Percentiles rank a stretch among this genome's conserved stretches.
Evolutionary conservation across 2,888 invertebrate species (phyloP).

Genomic region (Iselma pallidipennis): DNA sequence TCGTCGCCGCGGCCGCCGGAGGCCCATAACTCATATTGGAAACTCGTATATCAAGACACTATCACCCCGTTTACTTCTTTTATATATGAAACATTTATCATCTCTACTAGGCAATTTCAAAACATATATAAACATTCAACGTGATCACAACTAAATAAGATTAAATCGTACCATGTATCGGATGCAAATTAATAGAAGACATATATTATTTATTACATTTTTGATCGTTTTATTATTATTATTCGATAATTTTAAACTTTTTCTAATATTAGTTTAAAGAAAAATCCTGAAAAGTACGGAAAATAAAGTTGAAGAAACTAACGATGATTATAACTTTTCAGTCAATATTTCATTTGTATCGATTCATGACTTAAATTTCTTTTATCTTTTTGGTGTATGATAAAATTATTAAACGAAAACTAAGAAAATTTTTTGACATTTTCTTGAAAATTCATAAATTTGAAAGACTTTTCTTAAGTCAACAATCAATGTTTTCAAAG

Average conservation of each 20-base stretch:
- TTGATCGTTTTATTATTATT: not conserved
- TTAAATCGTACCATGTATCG: not conserved
- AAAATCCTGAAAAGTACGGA: too few species aligned
- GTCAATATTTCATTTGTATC: not conserved
- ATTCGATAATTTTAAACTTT: too few species aligned
- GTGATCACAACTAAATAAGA: not conserved
- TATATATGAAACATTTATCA: conserved; percentile 45
- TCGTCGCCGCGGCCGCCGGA: conserved; percentile 53
- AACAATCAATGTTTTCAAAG: not conserved
- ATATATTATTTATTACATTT: not conserved
- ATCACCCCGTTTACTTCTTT: conserved; percentile 41
- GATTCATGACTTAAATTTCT: too few species aligned
- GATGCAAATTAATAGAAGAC: not conserved
- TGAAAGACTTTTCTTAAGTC: not conserved
- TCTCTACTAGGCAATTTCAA: conserved; percentile 9
- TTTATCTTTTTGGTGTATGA: too few species aligned
- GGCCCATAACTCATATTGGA: conserved; percentile 56
- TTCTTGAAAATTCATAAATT: not conserved
- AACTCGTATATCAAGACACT: conserved; percentile 53
- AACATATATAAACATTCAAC: conserved; percentile 1
- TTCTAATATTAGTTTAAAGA: too few species aligned
- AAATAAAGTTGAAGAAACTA: too few species aligned
- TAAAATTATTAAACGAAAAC: too few species aligned
- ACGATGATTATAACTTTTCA: too few species aligned
- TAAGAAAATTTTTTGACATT: not conserved